Evolutionary conservation across 2,797 vertebrate species (phyloP).

Genomic region (Tokudaia muenninki): DNA sequence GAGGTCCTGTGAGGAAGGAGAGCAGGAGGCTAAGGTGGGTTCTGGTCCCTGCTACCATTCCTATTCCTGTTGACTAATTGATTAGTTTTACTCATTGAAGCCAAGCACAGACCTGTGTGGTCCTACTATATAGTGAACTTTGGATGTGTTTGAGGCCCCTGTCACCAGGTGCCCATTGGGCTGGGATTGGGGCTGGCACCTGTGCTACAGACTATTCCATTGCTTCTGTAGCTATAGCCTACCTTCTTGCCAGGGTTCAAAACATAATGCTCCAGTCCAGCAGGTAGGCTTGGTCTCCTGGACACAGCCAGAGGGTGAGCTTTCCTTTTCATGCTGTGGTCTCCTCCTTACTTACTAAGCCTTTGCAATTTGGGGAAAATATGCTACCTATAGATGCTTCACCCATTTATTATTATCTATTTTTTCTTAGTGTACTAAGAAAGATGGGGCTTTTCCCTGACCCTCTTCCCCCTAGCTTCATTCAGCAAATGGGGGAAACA

Average conservation of each 20-base stretch:
- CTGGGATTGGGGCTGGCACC: not conserved
- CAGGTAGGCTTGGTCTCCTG: not conserved
- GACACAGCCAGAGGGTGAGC: not conserved
- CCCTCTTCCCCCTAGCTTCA: not conserved
- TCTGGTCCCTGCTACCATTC: not conserved
- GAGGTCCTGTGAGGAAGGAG: not conserved
- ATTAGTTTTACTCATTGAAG: slow-evolving; percentile 49
- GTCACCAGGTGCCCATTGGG: rapidly evolving
- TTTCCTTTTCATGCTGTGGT: not conserved
- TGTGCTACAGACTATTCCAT: rapidly evolving
- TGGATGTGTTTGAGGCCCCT: not conserved
- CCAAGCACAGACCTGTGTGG: not conserved
- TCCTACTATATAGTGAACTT: not conserved
- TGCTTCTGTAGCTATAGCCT: not conserved
- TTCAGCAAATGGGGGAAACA: not conserved
- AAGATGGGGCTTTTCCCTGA: not conserved
- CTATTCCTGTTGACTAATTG: not conserved
- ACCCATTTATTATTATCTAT: not conserved
- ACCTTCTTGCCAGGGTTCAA: not conserved
- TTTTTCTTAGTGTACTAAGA: not conserved
- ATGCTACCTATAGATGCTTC: not conserved
- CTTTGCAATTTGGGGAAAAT: not conserved
- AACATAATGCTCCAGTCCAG: not conserved
- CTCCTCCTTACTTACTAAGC: not conserved
- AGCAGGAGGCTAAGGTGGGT: not conserved